These are phyloP conservation scores for Pangasius mekongensis DNA, from an alignment of 2,797 vertebrate species.

Conservation along the genomic window DNA sequence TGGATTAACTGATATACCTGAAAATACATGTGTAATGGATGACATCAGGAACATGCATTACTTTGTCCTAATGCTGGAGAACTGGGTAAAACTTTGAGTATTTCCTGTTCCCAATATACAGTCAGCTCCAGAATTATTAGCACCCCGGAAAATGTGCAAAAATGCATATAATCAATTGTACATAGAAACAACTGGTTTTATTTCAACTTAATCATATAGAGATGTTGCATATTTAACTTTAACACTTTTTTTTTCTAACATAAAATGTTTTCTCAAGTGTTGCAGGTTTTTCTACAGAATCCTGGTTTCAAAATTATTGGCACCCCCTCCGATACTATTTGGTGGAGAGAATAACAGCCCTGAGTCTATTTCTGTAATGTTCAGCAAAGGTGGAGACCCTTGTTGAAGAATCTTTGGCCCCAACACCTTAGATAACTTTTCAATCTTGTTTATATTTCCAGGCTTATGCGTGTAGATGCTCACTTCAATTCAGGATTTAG, in stretches of 20 bases:
- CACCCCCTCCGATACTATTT: background rate
- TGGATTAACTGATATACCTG: background rate
- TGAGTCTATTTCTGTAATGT: background rate
- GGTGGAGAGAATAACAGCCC: background rate
- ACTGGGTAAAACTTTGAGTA: background rate
- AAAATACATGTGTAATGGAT: background rate
- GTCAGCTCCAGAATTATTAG: background rate
- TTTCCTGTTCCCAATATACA: background rate
- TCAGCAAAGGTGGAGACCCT: background rate
- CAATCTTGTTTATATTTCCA: background rate
- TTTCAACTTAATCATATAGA: background rate
- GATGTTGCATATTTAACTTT: background rate
- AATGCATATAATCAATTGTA: background rate
- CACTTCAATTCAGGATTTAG: background rate
- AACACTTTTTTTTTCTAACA: background rate
- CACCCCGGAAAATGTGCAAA: background rate
- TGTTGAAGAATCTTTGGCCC: background rate
- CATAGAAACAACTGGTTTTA: background rate
- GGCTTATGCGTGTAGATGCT: background rate
- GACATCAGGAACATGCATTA: background rate
- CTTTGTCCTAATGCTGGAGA: background rate
- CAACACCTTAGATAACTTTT: background rate
- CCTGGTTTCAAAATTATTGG: background rate
- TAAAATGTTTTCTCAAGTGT: background rate
- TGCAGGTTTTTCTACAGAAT: background rate